phyloP scores from a whole-genome alignment of 2,797 vertebrate species.

The Hafferia zeledoni region DNA sequence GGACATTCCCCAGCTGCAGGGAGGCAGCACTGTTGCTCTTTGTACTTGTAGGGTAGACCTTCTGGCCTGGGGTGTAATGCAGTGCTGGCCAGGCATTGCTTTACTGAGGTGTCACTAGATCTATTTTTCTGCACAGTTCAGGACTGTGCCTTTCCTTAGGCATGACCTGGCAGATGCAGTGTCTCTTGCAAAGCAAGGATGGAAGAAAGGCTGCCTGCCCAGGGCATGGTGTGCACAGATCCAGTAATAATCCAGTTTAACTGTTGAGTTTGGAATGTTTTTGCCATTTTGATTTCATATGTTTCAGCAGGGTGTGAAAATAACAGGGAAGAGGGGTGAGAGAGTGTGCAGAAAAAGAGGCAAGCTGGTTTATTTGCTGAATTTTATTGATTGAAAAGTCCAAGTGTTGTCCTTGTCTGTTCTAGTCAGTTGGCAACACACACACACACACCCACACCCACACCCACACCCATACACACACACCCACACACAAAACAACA shows the following conservation, averaged over 20 bases:
- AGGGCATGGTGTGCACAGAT: not conserved
- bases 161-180: not conserved
- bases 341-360: not conserved
- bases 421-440: not conserved
- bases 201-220: not conserved
- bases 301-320: not conserved
- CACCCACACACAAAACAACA: not conserved
- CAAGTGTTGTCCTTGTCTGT: not conserved
- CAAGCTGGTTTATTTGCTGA: not conserved
- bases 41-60: not conserved
- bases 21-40: not conserved
- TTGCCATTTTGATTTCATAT: not conserved
- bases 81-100: not conserved
- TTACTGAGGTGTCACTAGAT: not conserved
- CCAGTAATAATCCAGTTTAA: not conserved
- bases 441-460: not conserved
- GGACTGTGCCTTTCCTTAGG: not conserved
- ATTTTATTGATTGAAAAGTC: not conserved
- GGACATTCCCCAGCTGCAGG: not conserved
- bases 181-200: not conserved
- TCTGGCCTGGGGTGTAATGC: rapidly evolving
- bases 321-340: not conserved
- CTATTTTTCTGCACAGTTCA: not conserved
- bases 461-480: not conserved
- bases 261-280: not conserved